phyloP scores from a whole-genome alignment of 2,888 invertebrate species.

The Aphodius sticticus region DNA sequence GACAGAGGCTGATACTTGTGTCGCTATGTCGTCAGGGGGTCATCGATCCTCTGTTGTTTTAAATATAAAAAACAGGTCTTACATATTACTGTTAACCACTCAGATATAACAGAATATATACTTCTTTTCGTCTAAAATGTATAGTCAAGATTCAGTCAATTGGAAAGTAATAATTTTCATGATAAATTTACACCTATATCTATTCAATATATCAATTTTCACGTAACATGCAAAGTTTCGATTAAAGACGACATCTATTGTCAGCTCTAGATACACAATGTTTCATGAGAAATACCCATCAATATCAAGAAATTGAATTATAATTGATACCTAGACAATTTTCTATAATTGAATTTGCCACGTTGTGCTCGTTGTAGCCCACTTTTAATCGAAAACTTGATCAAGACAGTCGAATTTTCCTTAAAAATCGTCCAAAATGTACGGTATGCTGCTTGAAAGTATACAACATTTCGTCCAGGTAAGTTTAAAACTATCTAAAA shows the following conservation, averaged over 20 bases:
- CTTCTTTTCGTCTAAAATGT: no score
- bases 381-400: slow-evolving; percentile 5
- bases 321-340: neutral
- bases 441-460: slow-evolving; percentile 72
- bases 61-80: neutral
- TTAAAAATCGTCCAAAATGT: slow-evolving; percentile 59
- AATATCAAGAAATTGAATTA: neutral
- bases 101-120: no score
- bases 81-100: no score
- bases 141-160: no score
- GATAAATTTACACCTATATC: neutral
- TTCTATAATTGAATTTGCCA: neutral
- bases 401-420: neutral
- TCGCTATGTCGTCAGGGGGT: neutral
- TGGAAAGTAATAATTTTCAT: no score
- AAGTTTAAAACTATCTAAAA: slow-evolving; percentile 46
- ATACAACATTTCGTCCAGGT: slow-evolving; percentile 70
- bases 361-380: slow-evolving; percentile 7
- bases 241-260: neutral
- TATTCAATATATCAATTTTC: neutral
- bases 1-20: neutral
- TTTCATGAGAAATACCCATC: neutral
- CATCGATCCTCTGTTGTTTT: neutral
- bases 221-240: neutral
- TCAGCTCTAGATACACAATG: neutral